Evolutionary conservation across 2,797 vertebrate species (phyloP).

Genomic region (Sebastolobus altivelis): DNA sequence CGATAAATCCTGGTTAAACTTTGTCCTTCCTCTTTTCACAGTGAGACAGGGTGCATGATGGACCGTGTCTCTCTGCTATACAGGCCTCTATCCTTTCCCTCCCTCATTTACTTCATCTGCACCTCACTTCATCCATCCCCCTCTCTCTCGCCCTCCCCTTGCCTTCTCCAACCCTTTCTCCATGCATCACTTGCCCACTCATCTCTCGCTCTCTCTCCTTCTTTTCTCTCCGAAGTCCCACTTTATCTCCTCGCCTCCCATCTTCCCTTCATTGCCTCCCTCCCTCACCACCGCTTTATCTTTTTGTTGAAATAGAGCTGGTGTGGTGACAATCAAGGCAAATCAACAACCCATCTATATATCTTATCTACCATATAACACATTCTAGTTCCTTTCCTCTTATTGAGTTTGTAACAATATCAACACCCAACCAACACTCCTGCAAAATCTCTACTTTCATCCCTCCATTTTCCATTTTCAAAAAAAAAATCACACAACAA

Average conservation of each 20-base stretch:
- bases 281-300: background rate
- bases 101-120: slow-evolving; percentile 63
- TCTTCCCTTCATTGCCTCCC: slow-evolving; percentile 2
- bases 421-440: background rate
- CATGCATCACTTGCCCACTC: slow-evolving; percentile 50
- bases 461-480: background rate
- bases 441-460: background rate
- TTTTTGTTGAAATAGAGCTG: background rate
- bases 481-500: background rate
- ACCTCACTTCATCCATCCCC: slow-evolving; percentile 49
- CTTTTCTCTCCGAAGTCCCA: slow-evolving; percentile 11
- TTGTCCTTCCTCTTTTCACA: slow-evolving; percentile 81
- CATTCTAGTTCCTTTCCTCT: background rate
- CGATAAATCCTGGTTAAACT: slow-evolving; percentile 81
- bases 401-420: slow-evolving; percentile 8
- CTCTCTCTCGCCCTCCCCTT: slow-evolving; percentile 42
- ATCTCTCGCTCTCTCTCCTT: slow-evolving; percentile 20
- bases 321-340: background rate
- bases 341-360: slow-evolving; percentile 4
- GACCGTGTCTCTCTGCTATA: slow-evolving; percentile 68
- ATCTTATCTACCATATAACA: background rate
- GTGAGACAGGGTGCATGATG: slow-evolving; percentile 75
- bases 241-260: slow-evolving; percentile 17
- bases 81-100: slow-evolving; percentile 53
- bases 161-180: slow-evolving; percentile 28